Conservation (phyloP, 2,113 vertebrate genomes). For the Vireo altiloquus region DNA sequence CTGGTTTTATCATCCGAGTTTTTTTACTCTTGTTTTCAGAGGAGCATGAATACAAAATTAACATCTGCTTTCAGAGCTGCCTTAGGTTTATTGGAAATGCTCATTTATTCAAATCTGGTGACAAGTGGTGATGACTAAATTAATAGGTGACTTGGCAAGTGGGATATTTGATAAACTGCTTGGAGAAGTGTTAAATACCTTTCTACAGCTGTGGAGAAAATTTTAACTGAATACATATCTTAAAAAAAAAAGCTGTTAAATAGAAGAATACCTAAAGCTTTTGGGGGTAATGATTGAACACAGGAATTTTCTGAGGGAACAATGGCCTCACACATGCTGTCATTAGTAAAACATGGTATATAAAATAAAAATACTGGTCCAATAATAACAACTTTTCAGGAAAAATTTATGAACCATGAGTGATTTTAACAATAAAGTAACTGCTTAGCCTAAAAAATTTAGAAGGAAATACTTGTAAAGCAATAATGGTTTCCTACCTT, state of each 20-base stretch:
- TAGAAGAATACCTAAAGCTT: background rate
- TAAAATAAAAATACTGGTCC: background rate
- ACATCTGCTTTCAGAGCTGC: background rate
- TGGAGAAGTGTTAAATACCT: background rate
- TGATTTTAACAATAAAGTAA: background rate
- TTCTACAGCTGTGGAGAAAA: background rate
- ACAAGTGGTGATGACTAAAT: background rate
- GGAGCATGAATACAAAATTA: background rate
- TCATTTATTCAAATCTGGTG: background rate
- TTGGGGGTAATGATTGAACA: background rate
- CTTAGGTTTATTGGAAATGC: background rate
- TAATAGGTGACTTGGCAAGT: background rate
- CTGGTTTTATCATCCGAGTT: background rate
- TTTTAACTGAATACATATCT: background rate
- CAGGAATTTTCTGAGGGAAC: background rate
- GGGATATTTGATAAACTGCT: background rate
- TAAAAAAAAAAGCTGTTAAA: background rate
- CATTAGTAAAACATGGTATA: background rate
- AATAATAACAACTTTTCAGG: background rate
- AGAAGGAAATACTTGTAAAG: background rate
- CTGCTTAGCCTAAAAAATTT: background rate
- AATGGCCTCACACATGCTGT: background rate
- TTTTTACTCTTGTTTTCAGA: background rate
- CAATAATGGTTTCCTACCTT: background rate
- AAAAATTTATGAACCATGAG: background rate